phyloP scores from a whole-genome alignment of 1,140 invertebrate genomes.

The Delia radicum region DNA sequence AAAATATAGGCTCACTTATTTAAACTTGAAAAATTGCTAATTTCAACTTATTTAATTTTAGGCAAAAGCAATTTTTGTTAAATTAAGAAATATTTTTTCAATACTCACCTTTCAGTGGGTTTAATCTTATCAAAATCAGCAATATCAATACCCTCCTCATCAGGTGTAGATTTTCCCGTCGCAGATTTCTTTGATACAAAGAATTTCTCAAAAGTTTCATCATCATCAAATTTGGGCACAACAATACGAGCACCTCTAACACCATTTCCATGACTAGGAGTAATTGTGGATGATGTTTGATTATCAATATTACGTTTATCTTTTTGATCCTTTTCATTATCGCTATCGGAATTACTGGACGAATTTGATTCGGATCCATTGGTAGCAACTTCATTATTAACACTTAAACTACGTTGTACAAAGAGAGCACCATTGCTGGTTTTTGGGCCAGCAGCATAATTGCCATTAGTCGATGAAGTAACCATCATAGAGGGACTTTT shows the following conservation, averaged over 20 bases:
- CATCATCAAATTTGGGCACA: constrained; percentile 53
- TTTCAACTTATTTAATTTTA: not conserved
- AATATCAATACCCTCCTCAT: constrained; percentile 59
- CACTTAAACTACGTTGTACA: constrained; percentile 44
- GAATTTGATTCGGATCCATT: constrained; percentile 37
- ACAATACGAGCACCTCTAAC: constrained; percentile 35
- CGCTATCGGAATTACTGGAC: constrained; percentile 38
- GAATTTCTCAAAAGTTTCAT: constrained; percentile 58
- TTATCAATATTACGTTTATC: constrained; percentile 44
- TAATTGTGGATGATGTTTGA: constrained; percentile 36
- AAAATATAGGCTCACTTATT: no score
- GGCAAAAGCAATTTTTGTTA: not conserved
- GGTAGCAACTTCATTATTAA: constrained; percentile 40
- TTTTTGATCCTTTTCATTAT: constrained; percentile 40
- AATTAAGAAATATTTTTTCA: not conserved
- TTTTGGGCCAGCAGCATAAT: not conserved
- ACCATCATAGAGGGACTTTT: constrained; percentile 56
- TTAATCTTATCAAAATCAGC: constrained; percentile 64
- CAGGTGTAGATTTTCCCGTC: constrained; percentile 36
- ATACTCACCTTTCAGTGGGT: constrained; percentile 44
- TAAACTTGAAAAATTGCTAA: no score
- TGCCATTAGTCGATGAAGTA: constrained; percentile 23
- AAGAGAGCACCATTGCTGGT: not conserved
- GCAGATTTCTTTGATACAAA: constrained; percentile 46
- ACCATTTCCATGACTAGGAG: not conserved